Evolutionary conservation across 2,113 vertebrate species (phyloP), one percentile per base, ranked within the genome.

Genomic region (Myrmophylax atrothorax): DNA sequence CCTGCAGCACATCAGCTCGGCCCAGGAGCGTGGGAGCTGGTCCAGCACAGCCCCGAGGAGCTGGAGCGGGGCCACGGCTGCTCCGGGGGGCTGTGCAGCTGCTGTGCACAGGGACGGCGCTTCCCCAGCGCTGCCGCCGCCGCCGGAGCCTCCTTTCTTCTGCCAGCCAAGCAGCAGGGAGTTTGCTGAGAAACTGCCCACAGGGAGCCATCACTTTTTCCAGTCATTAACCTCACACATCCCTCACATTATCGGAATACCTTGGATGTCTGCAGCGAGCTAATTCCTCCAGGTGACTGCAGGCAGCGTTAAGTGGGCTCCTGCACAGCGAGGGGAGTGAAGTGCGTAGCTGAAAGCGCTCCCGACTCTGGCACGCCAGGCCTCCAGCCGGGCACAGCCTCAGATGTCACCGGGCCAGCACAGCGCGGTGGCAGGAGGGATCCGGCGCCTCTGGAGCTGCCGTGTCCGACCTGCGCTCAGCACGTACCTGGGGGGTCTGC

Each of bases 191-290:
- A 92, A 93, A 91, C 93, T 95, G 94, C 95, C 96, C 96, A 82
- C 91, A 64, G 96, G 96, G 96, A 97, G 95, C 46, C 7, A 95
- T 95, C 89, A 76, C 92, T 97, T 97, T 94, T 95, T 85, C 92
- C 97, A 95, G 96, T 96, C 95, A 96, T 97, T 97, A 97, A 97
- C 96, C 96, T 95, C 37, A 17, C 94, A 82, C 95, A 86, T 97
- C 97, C 94, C 94, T 78, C 86, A 9, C 95, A 83, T 96, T 96
- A 95, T 60, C 69, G 7, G 87, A 75, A 83, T 92, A 87, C 81
- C 83, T 91, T 35, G 96, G 90, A 70, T 96, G 92, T 89, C 81
- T n/a, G 94, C 94, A 92, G 95, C 3, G 84, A 95, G 87, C 82
- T 92, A 47, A 88, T 96, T 96, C 95, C 66, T 88, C 52, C 97